Base-by-base conservation (phyloP, 1,140 invertebrate species). In the Halyomorpha halys region DNA sequence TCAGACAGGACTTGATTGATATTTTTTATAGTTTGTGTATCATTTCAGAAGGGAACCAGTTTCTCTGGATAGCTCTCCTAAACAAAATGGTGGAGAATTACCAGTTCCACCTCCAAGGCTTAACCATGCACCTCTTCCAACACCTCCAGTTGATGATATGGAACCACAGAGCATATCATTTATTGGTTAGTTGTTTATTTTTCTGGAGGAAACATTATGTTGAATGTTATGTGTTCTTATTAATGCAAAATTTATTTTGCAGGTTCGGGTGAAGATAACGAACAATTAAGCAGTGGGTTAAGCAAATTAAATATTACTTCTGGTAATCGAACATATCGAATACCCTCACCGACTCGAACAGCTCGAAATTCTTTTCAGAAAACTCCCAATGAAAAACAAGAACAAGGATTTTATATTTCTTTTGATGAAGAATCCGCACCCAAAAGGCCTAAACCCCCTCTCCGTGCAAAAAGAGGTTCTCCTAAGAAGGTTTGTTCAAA, bases 321-420 rank as follows among this genome's bases (percentile, higher is more conserved):
- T 15, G 90, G 90, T 44, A 91, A 83, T 74, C 78, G 88, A 59
- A 94, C 90, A 1, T 93, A 94, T 73, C 82, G 90, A 73, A 89
- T 92, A 75, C 86, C 87, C 19, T 91, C 88, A 39, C 89, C 66
- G 69, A 87, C 87, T 44, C 77, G 81, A 86, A 66, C 65, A 62
- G 80, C 82, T 51, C 76, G 83, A 62, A 85, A 83, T 73, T 86
- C 86, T 44, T 87, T 89, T 85, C 86, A 73, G 34, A 19, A 27
- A 19, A 61, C 53, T 64, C 66, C 69, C 68, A 61, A 71, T 71
- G 59, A 70, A 70, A 25, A 66, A n/a, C 77, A 74, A n/a, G 87
- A 91, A 74, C 90, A 91, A 76, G 91, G 91, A n/a, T 97, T 97
- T 77, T 94, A 95, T 74, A 93, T 96, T 72, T 90, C 90, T 23